A percentile compares a stretch with the other conserved stretches of the same genome.
Evolutionary conservation across 1,140 invertebrate genomes (phyloP).

Genomic region (Carposina sasakii): DNA sequence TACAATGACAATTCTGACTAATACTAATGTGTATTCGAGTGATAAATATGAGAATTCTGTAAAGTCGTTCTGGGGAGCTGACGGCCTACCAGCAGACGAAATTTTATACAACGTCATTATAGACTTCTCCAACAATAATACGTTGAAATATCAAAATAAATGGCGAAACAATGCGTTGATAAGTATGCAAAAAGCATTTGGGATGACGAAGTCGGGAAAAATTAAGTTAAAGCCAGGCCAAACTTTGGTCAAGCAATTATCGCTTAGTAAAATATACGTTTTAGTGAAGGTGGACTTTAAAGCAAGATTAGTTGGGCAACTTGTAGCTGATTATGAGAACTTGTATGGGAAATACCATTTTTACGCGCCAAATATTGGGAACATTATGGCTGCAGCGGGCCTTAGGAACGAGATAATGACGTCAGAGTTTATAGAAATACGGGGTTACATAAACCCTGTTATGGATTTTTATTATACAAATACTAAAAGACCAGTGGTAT

Average conservation of each 20-base stretch:
- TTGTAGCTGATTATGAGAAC: constrained; percentile 39
- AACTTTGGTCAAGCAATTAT: constrained; percentile 24
- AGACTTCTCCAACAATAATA: constrained; percentile 20
- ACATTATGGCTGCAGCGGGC: constrained; percentile 42
- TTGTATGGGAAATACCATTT: constrained; percentile 51
- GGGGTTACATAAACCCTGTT: constrained; percentile 40
- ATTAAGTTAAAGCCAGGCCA: constrained; percentile 28
- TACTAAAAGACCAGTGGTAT: constrained; percentile 13
- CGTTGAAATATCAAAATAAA: constrained; percentile 23
- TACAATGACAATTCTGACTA: constrained; percentile 34
- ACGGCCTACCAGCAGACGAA: constrained; percentile 29
- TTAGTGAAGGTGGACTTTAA: constrained; percentile 33
- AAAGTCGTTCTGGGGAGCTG: constrained; percentile 28
- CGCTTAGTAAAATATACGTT: constrained; percentile 27
- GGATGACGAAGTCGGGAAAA: constrained; percentile 12
- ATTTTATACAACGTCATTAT: constrained; percentile 29
- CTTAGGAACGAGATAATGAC: constrained; percentile 41
- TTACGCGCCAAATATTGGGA: constrained; percentile 35
- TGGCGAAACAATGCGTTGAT: constrained; percentile 32
- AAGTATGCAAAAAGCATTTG: constrained; percentile 20
- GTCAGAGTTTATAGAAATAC: constrained; percentile 36
- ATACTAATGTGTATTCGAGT: constrained; percentile 18
- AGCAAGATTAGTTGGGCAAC: constrained; percentile 30
- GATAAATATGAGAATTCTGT: constrained; percentile 28
- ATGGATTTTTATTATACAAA: constrained; percentile 26